Conservation (phyloP, 2,888 invertebrate genomes). For the Dyspetes luteomarginatus region DNA sequence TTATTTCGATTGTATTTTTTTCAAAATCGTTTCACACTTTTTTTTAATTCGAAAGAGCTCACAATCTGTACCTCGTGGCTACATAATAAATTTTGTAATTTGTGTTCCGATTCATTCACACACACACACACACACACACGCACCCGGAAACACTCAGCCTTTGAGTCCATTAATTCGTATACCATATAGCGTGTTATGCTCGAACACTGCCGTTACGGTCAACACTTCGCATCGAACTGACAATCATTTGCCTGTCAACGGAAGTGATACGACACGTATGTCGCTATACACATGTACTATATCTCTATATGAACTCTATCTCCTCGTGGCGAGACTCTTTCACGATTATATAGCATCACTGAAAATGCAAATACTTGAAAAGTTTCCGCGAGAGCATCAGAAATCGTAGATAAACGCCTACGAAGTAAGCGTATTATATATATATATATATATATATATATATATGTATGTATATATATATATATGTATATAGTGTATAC, state of each 20-base stretch:
- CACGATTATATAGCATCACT: constrained; percentile 37
- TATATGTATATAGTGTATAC: not conserved
- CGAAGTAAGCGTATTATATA: not conserved
- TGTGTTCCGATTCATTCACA: constrained; percentile 30
- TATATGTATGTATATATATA: not conserved
- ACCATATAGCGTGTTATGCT: constrained; percentile 11
- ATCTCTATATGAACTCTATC: constrained; percentile 24
- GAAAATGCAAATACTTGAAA: constrained; percentile 50
- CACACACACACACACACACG: not conserved
- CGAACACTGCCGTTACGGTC: constrained; percentile 57
- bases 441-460: not conserved
- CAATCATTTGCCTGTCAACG: constrained; percentile 75
- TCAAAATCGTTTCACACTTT: not conserved
- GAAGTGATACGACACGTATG: constrained; percentile 73
- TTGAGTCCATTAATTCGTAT: constrained; percentile 33
- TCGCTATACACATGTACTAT: constrained; percentile 36
- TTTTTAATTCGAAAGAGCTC: not conserved
- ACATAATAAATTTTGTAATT: no score
- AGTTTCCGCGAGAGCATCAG: constrained; percentile 41
- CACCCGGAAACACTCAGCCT: no score
- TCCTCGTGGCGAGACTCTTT: constrained; percentile 40
- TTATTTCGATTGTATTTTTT: not conserved
- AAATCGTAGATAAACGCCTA: constrained; percentile 56
- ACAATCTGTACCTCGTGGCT: no score
- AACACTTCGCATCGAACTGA: constrained; percentile 69